These are phyloP conservation scores for Turnix velox DNA, from an alignment of 2,113 vertebrate species.

Conservation along the genomic window DNA sequence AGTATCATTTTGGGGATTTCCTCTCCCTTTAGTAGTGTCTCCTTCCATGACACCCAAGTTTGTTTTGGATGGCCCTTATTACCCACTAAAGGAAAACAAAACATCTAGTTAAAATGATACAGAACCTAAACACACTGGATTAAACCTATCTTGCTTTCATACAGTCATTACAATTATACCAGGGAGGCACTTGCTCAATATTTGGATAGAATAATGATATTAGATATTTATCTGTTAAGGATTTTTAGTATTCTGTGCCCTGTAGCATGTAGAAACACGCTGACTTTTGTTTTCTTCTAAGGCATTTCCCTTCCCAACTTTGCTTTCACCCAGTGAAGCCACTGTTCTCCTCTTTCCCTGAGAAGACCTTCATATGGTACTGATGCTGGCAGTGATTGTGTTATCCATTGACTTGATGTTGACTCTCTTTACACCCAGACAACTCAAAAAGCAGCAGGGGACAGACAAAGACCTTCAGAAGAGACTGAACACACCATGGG, in stretches of 20 bases:
- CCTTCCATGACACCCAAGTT: slow-evolving; percentile 16
- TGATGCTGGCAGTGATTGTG: neutral
- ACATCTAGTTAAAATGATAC: neutral
- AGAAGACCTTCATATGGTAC: neutral
- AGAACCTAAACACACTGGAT: neutral
- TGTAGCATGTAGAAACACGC: neutral
- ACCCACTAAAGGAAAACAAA: neutral
- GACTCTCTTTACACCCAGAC: neutral
- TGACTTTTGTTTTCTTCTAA: neutral
- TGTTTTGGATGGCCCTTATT: neutral
- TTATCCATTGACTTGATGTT: neutral
- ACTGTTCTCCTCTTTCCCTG: neutral
- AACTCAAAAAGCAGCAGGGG: neutral
- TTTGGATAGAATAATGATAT: neutral
- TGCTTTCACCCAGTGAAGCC: neutral
- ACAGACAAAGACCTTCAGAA: neutral
- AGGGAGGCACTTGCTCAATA: neutral
- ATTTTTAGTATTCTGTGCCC: neutral
- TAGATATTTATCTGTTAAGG: neutral
- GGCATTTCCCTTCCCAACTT: neutral
- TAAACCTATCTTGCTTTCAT: neutral
- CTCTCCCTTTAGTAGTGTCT: slow-evolving; percentile 38
- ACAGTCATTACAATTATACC: neutral
- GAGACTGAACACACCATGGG: neutral
- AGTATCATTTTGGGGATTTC: slow-evolving; percentile 69